Evolutionary conservation across 2,888 invertebrate genomes (phyloP), one percentile per base, ranked within the genome.

Genomic region (Physocephala rufipes): DNA sequence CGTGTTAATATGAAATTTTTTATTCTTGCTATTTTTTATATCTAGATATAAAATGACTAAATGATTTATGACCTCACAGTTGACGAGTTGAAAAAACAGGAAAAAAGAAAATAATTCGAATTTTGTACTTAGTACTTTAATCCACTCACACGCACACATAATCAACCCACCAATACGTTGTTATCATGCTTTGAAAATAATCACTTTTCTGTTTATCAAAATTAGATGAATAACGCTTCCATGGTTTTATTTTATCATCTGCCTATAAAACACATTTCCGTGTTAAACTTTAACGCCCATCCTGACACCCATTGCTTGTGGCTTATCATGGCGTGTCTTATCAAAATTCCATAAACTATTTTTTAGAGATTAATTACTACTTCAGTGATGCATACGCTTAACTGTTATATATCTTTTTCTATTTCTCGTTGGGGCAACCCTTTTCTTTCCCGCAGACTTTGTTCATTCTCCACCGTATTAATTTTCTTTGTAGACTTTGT

Each of bases 291-390:
- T 24, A 53, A 53, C 53, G 24, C 63, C 13, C 19, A 21, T 26
- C 12, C 47, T 63, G 16, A 47, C 45, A 63, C 47, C 45, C 63
- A n/a, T n/a, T n/a, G n/a, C n/a, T n/a, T n/a, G n/a, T n/a, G n/a
- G 45, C 24, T 45, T 21, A 9, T 2, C 45, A 26, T 26, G 47
- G 47, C 47, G 19, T 26, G 4, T 45, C 67, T 67, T 58, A 58
- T 67, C 43, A 67, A 45, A 45, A 55, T 26, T 26, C 67, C 58
- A 58, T 45, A 55, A 43, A 45, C 55, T 30, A 9, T 58, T 67
- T 16, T 26, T 43, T 30, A 16, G 43, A 67, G 67, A 67, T 67
- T 67, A 67, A 67, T 67, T 58, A 45, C 67, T 58, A 16, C 43
- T 26, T 58, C 45, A 45, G 28, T 36, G 36, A 13, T 30, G n/a